Evolutionary conservation across 2,888 invertebrate genomes (phyloP).

Genomic region (Drosophila borealis): DNA sequence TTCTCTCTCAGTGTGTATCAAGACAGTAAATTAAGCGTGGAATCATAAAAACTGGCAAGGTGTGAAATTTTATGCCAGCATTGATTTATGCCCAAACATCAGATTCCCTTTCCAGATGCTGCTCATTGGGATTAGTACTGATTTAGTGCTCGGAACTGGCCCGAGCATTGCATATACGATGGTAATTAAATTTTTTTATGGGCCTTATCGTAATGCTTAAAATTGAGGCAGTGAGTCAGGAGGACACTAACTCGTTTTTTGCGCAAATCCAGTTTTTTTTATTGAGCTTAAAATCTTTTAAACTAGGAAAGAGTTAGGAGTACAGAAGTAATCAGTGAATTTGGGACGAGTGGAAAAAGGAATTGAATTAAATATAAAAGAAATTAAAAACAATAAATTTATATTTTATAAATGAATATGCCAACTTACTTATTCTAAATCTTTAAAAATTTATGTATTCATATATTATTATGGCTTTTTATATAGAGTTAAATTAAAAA

Average conservation of each 20-base stretch:
- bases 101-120: slow-evolving; percentile 52
- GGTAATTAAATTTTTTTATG: slow-evolving; percentile 70
- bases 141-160: slow-evolving; percentile 49
- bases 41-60: slow-evolving; percentile 78
- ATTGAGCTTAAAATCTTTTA: neutral
- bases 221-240: slow-evolving; percentile 26
- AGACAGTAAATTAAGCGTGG: slow-evolving; percentile 76
- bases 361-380: neutral
- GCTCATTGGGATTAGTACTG: slow-evolving; percentile 50
- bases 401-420: no score
- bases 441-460: no score
- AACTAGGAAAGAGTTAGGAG: neutral
- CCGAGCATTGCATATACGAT: slow-evolving; percentile 46
- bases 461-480: neutral
- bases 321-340: no score
- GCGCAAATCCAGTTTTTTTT: neutral
- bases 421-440: no score
- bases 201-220: slow-evolving; percentile 22
- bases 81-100: slow-evolving; percentile 69
- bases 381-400: no score
- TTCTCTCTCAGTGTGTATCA: slow-evolving; percentile 33
- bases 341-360: no score
- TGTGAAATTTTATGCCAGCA: slow-evolving; percentile 79
- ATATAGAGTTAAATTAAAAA: no score
- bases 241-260: neutral